Base-by-base conservation (phyloP, 1,140 invertebrate species). In the Drusus annulatus region DNA sequence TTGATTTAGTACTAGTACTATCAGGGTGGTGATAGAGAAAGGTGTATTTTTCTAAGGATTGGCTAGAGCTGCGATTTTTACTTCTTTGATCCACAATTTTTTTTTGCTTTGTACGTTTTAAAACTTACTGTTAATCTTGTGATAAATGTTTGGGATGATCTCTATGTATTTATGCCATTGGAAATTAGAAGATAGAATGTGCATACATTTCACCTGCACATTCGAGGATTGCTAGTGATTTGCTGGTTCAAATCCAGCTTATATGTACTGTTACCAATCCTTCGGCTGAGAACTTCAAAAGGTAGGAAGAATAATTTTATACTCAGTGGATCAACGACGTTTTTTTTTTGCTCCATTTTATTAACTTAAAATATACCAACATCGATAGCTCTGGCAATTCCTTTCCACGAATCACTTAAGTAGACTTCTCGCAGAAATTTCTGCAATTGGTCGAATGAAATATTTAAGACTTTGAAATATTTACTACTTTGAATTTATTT, bases 391-490 rank as follows among this genome's bases (percentile, higher is more conserved):
- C 76, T 69, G 62, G 76, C 63, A 17, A n/a, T n/a, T 36, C 23
- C 10, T 78, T 77, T 15, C n/a, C 52, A 68, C 56, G 58, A 62
- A 76, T 17, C 31, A 78, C 8, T 52, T 54, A 52, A 76, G 60
- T 21, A 73, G 71, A 75, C 25, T 25, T 58, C 4, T 28, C 10
- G 51, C 76, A 54, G 52, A 78, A 16, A 25, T 54, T 69, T 51
- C 58, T 78, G 63, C 31, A 25, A 54, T 50, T 23, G 21, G 63
- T 78, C 62, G 16, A 76, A 78, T 78, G 76, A 78, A 78, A 78
- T 78, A 78, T 36, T 78, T 78, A 78, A 78, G 63, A 45, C 36
- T 78, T 78, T 68, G 62, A 52, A 65, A 76, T 76, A 76, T 19
- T 75, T 71, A 65, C 13, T 1, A 13, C 10, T 78, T 78, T 68